Evolutionary conservation across 2,113 vertebrate genomes (phyloP).

Genomic region (Gobius niger): DNA sequence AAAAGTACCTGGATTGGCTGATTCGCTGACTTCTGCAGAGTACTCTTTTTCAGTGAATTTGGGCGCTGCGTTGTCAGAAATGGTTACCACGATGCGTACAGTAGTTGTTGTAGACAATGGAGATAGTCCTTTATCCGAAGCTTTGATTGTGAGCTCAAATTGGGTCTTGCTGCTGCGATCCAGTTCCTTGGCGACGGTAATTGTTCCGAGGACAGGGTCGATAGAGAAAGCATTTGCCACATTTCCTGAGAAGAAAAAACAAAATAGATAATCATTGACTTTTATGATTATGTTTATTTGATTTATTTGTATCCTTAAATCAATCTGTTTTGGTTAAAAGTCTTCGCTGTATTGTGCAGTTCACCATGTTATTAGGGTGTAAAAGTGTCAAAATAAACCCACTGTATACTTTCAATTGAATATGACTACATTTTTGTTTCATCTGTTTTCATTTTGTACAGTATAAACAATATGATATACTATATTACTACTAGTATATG

Average conservation of each 20-base stretch:
- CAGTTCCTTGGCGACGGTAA: slow-evolving; percentile 89
- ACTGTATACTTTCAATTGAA: too few relatives aligned
- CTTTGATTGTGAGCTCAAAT: slow-evolving; percentile 89
- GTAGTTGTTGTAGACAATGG: slow-evolving; percentile 83
- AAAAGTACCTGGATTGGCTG: slow-evolving; percentile 80
- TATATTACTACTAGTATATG: not conserved
- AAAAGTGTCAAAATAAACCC: too few relatives aligned
- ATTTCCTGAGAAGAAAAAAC: slow-evolving; percentile 81
- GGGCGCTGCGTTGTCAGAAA: slow-evolving; percentile 92
- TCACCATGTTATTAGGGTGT: too few relatives aligned
- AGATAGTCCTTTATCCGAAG: slow-evolving; percentile 84
- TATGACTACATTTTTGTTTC: too few relatives aligned
- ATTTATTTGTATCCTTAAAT: not conserved
- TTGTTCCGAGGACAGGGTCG: slow-evolving; percentile 87
- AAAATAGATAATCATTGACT: not conserved
- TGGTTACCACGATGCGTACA: slow-evolving; percentile 83
- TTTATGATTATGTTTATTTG: not conserved
- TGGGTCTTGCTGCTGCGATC: slow-evolving; percentile 84
- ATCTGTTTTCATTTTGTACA: too few relatives aligned
- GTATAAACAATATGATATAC: too few relatives aligned
- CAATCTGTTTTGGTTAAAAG: not conserved
- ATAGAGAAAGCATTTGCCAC: slow-evolving; percentile 91
- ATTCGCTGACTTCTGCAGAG: slow-evolving; percentile 89
- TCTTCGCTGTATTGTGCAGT: too few relatives aligned
- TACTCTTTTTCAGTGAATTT: slow-evolving; percentile 88